Conservation (phyloP, 2,888 invertebrate genomes). For the Cabera pusaria region DNA sequence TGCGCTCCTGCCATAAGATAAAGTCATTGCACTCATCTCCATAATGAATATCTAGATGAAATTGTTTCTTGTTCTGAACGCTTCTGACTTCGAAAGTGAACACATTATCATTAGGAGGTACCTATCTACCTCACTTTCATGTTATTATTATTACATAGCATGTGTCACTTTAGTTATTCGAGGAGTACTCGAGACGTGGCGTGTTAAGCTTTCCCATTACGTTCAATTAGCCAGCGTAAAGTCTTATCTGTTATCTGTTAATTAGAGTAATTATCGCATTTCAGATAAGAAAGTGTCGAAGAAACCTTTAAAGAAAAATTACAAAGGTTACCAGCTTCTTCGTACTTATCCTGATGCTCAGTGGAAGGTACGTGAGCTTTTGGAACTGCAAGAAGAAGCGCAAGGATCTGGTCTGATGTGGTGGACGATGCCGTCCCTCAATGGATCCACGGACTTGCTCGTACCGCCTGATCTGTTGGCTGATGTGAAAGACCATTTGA, state of each 20-base stretch:
- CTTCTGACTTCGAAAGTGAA: conserved; percentile 33
- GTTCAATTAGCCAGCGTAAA: conserved; percentile 23
- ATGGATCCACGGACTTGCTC: conserved; percentile 87
- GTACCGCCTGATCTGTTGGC: conserved; percentile 86
- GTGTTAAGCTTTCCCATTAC: conserved; percentile 24
- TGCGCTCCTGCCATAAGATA: conserved; percentile 2
- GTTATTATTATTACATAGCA: conserved; percentile 28
- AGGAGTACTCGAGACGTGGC: conserved; percentile 7
- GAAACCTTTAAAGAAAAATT: conserved; percentile 71
- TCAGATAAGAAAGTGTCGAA: conserved; percentile 60
- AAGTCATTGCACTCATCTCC: conserved; percentile 24
- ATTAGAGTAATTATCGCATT: conserved; percentile 19
- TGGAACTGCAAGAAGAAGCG: conserved; percentile 74
- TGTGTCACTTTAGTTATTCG: conserved; percentile 19
- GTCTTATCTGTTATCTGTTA: conserved; percentile 16
- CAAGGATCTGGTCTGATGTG: conserved; percentile 77
- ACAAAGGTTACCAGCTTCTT: conserved; percentile 82
- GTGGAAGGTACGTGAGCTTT: conserved; percentile 72
- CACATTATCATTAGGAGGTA: conserved; percentile 31
- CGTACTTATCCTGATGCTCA: conserved; percentile 65
- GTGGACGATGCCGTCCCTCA: conserved; percentile 75
- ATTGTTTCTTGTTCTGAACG: conserved; percentile 26
- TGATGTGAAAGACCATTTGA: conserved; percentile 84
- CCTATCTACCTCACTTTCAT: conserved; percentile 42
- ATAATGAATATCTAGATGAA: conserved; percentile 21